Percentiles rank a stretch among this genome's conserved stretches.
Evolutionary conservation across 2,888 invertebrate species (phyloP).

Genomic region (Lochmaea crataegi): DNA sequence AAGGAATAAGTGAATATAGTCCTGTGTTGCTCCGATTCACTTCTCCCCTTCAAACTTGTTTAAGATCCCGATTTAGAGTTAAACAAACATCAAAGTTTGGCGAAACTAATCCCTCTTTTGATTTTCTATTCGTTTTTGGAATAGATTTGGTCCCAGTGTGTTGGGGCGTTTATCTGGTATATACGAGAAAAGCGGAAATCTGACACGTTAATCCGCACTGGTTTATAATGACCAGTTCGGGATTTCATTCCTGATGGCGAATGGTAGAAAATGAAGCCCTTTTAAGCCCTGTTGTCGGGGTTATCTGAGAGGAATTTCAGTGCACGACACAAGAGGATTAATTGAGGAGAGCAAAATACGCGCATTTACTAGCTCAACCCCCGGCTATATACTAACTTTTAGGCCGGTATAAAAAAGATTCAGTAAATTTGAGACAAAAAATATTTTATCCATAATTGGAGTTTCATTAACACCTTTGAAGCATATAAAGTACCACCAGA

Average conservation of each 20-base stretch:
- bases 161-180: slow-evolving; percentile 26
- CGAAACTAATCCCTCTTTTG: slow-evolving; percentile 36
- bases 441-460: too few species aligned
- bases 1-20: slow-evolving; percentile 17
- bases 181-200: slow-evolving; percentile 37
- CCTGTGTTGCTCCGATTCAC: slow-evolving; percentile 12
- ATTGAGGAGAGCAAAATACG: slow-evolving; percentile 44
- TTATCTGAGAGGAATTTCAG: slow-evolving; percentile 51
- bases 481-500: too few species aligned
- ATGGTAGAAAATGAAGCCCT: slow-evolving; percentile 48
- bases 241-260: slow-evolving; percentile 44
- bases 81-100: slow-evolving; percentile 35
- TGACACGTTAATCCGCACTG: slow-evolving; percentile 39
- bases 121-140: slow-evolving; percentile 37
- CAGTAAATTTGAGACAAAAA: too few species aligned
- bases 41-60: slow-evolving; percentile 23
- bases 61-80: slow-evolving; percentile 31
- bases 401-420: slow-evolving; percentile 7
- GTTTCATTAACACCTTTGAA: too few species aligned
- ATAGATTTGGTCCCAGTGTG: slow-evolving; percentile 22
- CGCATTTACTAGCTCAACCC: slow-evolving; percentile 14
- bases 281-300: slow-evolving; percentile 52
- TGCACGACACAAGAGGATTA: slow-evolving; percentile 53
- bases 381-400: slow-evolving; percentile 1
- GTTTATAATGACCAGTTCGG: slow-evolving; percentile 48